A percentile compares a stretch with the other conserved stretches of the same genome.
Conservation (phyloP, 2,113 vertebrate species). For the Pampusana beccarii region DNA sequence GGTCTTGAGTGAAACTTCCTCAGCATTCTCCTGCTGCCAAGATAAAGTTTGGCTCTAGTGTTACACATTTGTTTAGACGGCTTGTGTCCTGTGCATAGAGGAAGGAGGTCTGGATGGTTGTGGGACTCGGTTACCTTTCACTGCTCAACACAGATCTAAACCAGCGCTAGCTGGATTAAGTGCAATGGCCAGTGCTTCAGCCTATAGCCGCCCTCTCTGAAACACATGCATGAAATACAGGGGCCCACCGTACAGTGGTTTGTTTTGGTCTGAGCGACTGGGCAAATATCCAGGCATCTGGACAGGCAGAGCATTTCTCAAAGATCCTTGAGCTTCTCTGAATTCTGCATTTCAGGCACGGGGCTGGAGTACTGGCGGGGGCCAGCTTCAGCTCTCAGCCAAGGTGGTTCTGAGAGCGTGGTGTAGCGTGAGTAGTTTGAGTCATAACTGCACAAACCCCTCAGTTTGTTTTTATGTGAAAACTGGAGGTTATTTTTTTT, state of each 20-base stretch:
- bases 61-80: neutral
- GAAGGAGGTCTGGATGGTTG: neutral
- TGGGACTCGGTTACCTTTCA: neutral
- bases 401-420: neutral
- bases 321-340: neutral
- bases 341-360: neutral
- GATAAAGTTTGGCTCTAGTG: neutral
- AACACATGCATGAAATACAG: neutral
- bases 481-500: neutral
- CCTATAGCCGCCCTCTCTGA: neutral
- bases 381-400: slow-evolving; percentile 1
- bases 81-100: accelerated
- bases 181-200: accelerated
- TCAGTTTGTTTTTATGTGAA: neutral
- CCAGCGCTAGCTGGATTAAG: neutral
- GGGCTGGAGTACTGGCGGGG: neutral
- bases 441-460: neutral
- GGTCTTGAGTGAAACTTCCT: neutral
- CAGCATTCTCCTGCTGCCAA: neutral
- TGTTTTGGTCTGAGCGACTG: slow-evolving; percentile 34
- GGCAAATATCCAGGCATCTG: neutral
- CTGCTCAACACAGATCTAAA: neutral
- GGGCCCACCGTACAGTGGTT: neutral
- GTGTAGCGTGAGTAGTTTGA: neutral
- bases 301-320: neutral